Conservation (phyloP, 2,113 vertebrate genomes). For the Passer domesticus region DNA sequence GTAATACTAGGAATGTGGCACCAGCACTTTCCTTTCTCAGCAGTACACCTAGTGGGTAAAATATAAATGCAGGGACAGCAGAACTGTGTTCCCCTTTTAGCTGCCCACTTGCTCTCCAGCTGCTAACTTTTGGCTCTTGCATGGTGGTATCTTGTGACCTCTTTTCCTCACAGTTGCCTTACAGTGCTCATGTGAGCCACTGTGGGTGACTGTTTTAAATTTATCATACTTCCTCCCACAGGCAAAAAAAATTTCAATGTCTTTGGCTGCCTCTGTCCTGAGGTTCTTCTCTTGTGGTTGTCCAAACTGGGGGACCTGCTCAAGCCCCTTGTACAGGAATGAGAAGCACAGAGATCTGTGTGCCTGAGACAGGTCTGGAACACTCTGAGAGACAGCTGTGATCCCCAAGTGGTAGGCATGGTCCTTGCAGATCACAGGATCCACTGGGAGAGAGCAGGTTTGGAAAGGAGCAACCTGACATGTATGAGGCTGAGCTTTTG, state of each 20-base stretch:
- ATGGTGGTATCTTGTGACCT: neutral
- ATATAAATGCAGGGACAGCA: neutral
- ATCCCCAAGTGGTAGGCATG: neutral
- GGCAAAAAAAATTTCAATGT: neutral
- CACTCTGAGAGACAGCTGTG: neutral
- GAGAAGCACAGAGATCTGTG: neutral
- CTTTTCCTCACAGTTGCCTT: neutral
- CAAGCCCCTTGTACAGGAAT: neutral
- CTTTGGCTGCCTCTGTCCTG: neutral
- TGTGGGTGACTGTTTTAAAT: neutral
- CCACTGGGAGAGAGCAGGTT: neutral
- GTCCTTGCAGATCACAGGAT: neutral
- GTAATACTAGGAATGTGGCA: neutral
- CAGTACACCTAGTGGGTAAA: neutral
- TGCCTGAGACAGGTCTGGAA: neutral
- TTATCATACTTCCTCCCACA: neutral
- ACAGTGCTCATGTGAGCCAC: neutral
- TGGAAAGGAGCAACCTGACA: neutral
- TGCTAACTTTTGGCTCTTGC: neutral
- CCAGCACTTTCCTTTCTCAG: neutral
- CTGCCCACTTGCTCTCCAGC: neutral
- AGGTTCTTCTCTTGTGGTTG: neutral
- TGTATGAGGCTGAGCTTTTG: neutral
- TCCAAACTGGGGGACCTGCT: neutral
- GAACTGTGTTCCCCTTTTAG: neutral